Conservation (phyloP, 2,797 vertebrate species). For the Urocyon cinereoargenteus region DNA sequence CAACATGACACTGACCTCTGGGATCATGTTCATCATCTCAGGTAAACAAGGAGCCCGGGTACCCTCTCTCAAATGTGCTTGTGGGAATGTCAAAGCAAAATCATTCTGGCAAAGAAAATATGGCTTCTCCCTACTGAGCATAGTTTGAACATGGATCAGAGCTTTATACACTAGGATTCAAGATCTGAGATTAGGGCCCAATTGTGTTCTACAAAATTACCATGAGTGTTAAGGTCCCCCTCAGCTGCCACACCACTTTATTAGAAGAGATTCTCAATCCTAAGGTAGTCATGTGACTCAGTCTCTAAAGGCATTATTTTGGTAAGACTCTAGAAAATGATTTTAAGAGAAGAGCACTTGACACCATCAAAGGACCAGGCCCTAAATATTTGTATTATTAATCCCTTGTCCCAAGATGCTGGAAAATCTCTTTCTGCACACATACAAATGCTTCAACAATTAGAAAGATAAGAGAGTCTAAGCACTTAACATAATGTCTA, state of each 20-base stretch:
- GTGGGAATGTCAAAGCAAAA: background rate
- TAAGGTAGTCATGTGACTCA: background rate
- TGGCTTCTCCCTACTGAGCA: background rate
- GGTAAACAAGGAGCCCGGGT: constrained; percentile 84
- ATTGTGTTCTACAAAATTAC: background rate
- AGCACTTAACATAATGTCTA: background rate
- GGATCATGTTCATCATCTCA: constrained; percentile 92
- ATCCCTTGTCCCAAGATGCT: background rate
- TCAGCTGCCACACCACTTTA: background rate
- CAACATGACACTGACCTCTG: constrained; percentile 94
- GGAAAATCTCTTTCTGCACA: constrained; percentile 1
- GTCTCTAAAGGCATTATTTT: constrained; percentile 10
- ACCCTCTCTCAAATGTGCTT: background rate
- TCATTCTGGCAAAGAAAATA: background rate
- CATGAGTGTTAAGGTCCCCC: background rate
- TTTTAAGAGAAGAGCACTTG: constrained; percentile 42
- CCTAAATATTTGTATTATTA: constrained; percentile 14
- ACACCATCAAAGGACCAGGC: background rate
- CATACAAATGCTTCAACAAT: background rate
- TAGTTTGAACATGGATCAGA: background rate
- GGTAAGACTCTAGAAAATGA: constrained; percentile 11
- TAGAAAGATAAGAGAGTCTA: background rate
- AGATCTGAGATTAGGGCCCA: background rate
- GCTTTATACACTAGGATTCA: background rate
- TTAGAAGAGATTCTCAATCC: background rate